Evolutionary conservation across 2,888 invertebrate species (phyloP), one percentile per base, ranked within the genome.

Genomic region (Drosophila neoperkinsi): DNA sequence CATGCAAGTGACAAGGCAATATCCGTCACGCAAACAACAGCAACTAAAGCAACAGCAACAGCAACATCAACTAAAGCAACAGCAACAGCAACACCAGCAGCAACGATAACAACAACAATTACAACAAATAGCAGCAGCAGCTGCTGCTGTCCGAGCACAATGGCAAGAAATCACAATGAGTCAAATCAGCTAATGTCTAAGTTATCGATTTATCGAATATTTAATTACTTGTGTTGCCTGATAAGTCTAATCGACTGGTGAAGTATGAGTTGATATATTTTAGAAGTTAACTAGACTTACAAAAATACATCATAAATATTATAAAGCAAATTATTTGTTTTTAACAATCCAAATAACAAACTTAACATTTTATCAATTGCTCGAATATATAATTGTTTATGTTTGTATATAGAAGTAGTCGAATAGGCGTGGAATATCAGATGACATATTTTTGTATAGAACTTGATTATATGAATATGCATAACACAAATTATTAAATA

Each of bases 1-100:
- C 88, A 90, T 87, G 88, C 88, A 88, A 88, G 88, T 88, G 90
- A 88, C 88, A 88, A 88, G 88, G 88, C 88, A 88, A 88, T 88
- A 88, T 88, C 88, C 88, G 88, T 88, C 88, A 88, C 88, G 88
- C 88, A 86, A 88, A 75, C 84, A 74, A 71, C 88, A 79, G 68
- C 84, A 83, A 31, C 76, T 36, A 58, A 62, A 67, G 28, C 65
- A 70, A 50, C 65, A 67, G 28, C 65, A 70, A 50, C 65, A 62
- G 31, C 63, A 68, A 41, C 72, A 71, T 33, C 18, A 10, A 10
- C 33, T 33, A 33, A 33, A 33, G 33, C 84, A 74, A 72, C 85
- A 80, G 68, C 84, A 83, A 30, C 75, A 67, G n/a, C 63, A 71
- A 41, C 72, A 72, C 51, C 67, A 68, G 62, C 59, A 63, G 21